Conservation (phyloP, 2,797 vertebrate genomes). For the Oryzias sinensis region DNA sequence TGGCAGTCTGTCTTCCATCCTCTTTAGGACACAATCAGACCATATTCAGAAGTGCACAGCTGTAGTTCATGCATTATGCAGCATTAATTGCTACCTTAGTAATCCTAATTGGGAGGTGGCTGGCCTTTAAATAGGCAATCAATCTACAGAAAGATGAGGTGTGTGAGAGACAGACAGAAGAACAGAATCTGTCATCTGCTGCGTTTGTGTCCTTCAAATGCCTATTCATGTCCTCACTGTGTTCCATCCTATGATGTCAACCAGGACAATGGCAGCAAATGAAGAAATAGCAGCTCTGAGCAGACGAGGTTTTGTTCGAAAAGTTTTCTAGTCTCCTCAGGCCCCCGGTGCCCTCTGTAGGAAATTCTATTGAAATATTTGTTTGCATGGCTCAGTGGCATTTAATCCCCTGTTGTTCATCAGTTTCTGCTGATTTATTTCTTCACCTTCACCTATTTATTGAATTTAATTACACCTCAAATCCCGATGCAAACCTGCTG, state of each 20-base stretch:
- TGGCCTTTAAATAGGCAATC: conserved; percentile 62
- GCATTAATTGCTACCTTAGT: conserved; percentile 79
- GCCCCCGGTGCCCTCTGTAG: conserved; percentile 63
- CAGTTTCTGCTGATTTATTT: conserved; percentile 84
- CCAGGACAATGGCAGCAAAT: conserved; percentile 42
- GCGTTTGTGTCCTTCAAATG: conserved; percentile 51
- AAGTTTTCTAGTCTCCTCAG: conserved; percentile 57
- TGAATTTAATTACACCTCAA: conserved; percentile 84
- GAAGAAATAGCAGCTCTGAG: conserved; percentile 35
- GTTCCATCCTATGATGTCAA: conserved; percentile 50
- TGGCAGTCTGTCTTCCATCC: conserved; percentile 59
- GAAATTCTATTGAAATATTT: conserved; percentile 83
- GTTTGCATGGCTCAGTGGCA: conserved; percentile 82
- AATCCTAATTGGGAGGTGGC: conserved; percentile 79
- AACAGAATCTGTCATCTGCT: conserved; percentile 43
- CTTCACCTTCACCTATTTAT: conserved; percentile 84
- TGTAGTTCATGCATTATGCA: conserved; percentile 84
- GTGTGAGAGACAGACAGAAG: conserved; percentile 45
- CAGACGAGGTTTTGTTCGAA: conserved; percentile 50
- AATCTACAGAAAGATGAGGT: conserved; percentile 55
- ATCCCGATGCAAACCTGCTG: conserved; percentile 72
- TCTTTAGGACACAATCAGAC: conserved; percentile 79
- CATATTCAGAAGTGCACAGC: conserved; percentile 79
- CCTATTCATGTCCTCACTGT: conserved; percentile 61
- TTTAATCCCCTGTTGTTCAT: conserved; percentile 86